Evolutionary conservation across 2,888 invertebrate species (phyloP).

Genomic region (Taenaris catops): DNA sequence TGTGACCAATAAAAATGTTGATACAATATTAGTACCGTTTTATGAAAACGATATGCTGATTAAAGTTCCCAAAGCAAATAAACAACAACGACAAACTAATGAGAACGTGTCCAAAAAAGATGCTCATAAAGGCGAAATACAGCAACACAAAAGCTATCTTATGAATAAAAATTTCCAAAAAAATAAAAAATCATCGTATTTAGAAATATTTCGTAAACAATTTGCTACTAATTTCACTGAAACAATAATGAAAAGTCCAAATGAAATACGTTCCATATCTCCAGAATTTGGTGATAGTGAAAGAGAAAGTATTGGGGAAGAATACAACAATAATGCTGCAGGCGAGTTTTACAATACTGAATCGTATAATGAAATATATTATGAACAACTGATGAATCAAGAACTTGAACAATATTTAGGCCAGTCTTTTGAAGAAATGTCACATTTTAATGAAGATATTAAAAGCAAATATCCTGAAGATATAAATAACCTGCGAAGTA

Average conservation of each 20-base stretch:
- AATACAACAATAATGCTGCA: constrained; percentile 29
- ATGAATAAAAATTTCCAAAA: constrained; percentile 48
- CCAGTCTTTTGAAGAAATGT: constrained; percentile 43
- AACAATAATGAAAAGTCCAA: constrained; percentile 23
- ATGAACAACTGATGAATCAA: constrained; percentile 52
- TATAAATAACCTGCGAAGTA: constrained; percentile 49
- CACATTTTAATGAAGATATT: constrained; percentile 33
- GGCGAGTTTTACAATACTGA: constrained; percentile 61
- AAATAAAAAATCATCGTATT: constrained; percentile 42
- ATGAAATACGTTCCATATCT: constrained; percentile 58
- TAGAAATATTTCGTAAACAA: constrained; percentile 64
- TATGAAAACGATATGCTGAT: constrained; percentile 70
- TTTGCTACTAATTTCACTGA: constrained; percentile 33
- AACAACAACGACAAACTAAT: constrained; percentile 32
- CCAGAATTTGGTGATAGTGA: constrained; percentile 69
- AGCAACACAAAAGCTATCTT: constrained; percentile 42
- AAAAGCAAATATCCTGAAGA: constrained; percentile 33
- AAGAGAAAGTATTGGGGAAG: constrained; percentile 55
- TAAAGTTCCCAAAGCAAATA: constrained; percentile 52
- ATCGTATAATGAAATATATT: constrained; percentile 65
- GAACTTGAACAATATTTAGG: constrained; percentile 42
- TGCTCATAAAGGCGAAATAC: constrained; percentile 32
- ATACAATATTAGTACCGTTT: constrained; percentile 68
- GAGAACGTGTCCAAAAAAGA: constrained; percentile 28
- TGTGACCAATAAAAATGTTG: constrained; percentile 43